Evolutionary conservation across 2,888 invertebrate genomes (phyloP).

Genomic region (Molanna angustata): DNA sequence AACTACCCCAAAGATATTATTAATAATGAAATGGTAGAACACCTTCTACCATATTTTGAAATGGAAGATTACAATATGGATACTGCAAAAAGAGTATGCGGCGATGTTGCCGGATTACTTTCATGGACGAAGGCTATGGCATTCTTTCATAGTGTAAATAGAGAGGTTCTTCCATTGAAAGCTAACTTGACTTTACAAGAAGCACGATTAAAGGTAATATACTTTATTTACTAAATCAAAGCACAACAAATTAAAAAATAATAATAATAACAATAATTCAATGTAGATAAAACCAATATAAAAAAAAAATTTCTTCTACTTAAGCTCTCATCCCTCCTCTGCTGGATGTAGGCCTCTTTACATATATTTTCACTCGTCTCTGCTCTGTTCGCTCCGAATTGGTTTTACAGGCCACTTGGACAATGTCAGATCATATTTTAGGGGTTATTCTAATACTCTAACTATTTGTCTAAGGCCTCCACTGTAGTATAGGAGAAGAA

Average conservation of each 20-base stretch:
- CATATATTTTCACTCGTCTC: too few species aligned
- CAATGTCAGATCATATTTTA: too few species aligned
- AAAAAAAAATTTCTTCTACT: too few species aligned
- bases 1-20: conserved; percentile 96
- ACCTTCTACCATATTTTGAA: conserved; percentile 85
- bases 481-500: not conserved
- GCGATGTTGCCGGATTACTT: conserved; percentile 91
- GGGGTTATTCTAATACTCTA: too few species aligned
- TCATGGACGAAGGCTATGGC: conserved; percentile 98
- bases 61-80: conserved; percentile 99
- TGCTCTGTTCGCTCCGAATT: too few species aligned
- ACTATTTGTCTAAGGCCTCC: too few species aligned
- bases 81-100: conserved; percentile 91
- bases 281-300: too few species aligned
- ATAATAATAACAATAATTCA: not conserved
- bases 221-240: too few species aligned
- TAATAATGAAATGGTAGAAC: conserved; percentile 95
- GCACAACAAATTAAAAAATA: too few species aligned
- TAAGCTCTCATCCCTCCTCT: too few species aligned
- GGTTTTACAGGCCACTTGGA: too few species aligned
- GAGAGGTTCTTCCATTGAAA: conserved; percentile 92
- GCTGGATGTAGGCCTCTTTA: too few species aligned
- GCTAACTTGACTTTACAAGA: conserved; percentile 90
- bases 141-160: conserved; percentile 94
- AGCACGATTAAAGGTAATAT: conserved; percentile 70